Base-by-base conservation (phyloP, 2,113 vertebrate genomes). In the Recurvirostra avosetta region DNA sequence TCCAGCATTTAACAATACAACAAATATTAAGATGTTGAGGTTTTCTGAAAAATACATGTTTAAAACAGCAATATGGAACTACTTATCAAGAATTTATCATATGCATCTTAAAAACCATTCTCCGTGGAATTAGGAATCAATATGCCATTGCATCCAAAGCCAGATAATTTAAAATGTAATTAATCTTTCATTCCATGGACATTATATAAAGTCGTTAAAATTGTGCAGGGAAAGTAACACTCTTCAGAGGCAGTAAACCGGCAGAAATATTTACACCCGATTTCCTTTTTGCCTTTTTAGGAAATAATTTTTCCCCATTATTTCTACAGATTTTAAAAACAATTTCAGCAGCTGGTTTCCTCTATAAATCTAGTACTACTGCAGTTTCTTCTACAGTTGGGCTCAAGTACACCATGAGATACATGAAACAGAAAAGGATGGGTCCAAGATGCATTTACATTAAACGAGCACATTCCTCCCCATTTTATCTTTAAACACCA, bases 81-180 rank as follows among this genome's bases (percentile, higher is more conserved):
- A 67, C 56, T 90, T 41, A 85, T 45, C 81, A 92, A 73, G 72
- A 95, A 94, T 86, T 92, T 53, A 86, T 89, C 50, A 84, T 36
- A 70, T 20, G 53, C 59, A 88, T 73, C 76, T 66, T 49, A 73
- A 95, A 94, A 19, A 6, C 8, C 7, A 73, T 65, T 83, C 43
- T 66, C 79, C 50, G 23, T 20, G 18, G 72, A 91, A 86, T 38
- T 67, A 76, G 21, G 52, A 95, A 92, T 91, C 82, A 84, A 86
- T 86, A 86, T 30, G 36, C 16, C 55, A 84, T 43, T 88, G 65
- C 8, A 74, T 45, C 17, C 26, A 59, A 74, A 62, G 47, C 25
- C 41, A 86, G 41, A 40, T 53, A 68, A 83, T 85, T 91, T 87
- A 7, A 85, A 93, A 75, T 75, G 32, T 38, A 92, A 86, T 75